Conservation (phyloP, 35 echinoderm and acorn worm species). For the Apostichopus japonicus region DNA sequence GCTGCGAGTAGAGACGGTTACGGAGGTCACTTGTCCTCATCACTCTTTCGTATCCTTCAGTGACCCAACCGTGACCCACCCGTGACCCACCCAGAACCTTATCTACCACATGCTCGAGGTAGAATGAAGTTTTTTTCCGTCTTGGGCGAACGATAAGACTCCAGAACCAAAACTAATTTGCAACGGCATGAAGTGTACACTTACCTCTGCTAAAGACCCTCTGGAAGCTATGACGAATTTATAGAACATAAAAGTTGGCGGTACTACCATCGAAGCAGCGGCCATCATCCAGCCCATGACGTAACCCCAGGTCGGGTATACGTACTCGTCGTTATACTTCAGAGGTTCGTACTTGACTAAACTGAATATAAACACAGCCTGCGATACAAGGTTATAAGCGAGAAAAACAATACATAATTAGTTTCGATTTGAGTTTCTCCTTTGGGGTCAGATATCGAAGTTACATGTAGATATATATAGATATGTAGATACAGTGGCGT, state of each 20-base stretch:
- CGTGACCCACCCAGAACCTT: not conserved
- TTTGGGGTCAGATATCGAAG: no score
- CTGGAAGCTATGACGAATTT: conserved; percentile 8
- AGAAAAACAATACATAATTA: not conserved
- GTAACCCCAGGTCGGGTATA: conserved; percentile 82
- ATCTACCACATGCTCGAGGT: not conserved
- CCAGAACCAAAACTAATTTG: not conserved
- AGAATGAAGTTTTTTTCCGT: not conserved
- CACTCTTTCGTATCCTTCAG: no score
- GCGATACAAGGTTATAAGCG: not conserved
- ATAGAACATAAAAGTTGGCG: conserved; percentile 63
- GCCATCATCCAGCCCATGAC: conserved; percentile 77
- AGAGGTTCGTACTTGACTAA: conserved; percentile 73
- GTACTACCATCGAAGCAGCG: conserved; percentile 66
- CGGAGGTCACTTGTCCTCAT: no score
- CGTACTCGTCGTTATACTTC: conserved; percentile 68
- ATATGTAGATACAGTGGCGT: no score
- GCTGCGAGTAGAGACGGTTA: no score
- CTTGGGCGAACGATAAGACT: not conserved
- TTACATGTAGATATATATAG: no score
- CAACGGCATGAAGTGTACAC: not conserved
- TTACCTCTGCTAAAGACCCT: conserved; percentile 45
- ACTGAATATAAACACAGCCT: conserved; percentile 83
- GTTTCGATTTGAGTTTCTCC: not conserved
- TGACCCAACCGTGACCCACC: not conserved